A percentile compares a stretch with the other conserved stretches of the same genome.
Conservation (phyloP, 2,113 vertebrate genomes). For the Dasyornis broadbenti region DNA sequence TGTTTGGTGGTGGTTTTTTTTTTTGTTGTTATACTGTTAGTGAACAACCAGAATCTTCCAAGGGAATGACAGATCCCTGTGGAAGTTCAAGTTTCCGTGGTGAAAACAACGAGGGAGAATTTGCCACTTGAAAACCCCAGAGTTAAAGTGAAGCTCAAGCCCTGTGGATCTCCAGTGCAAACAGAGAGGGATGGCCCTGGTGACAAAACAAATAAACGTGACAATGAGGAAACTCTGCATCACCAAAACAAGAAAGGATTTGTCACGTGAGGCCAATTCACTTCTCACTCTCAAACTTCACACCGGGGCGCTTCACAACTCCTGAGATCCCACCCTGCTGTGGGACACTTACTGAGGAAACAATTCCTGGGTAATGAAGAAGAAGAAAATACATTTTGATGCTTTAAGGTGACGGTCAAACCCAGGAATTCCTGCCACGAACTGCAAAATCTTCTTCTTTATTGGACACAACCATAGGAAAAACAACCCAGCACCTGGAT, state of each 20-base stretch:
- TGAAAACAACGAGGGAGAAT: not conserved
- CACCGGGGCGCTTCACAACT: not conserved
- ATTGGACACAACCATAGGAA: not conserved
- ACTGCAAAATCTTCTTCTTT: not conserved
- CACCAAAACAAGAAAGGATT: not conserved
- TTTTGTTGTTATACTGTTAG: not conserved
- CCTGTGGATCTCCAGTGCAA: not conserved
- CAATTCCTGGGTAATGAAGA: not conserved
- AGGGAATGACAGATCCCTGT: not conserved
- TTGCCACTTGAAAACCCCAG: not conserved
- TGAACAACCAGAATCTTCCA: not conserved
- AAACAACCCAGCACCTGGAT: not conserved
- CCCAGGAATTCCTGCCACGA: not conserved
- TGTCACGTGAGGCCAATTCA: fast-evolving
- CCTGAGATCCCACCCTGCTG: not conserved
- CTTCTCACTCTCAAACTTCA: not conserved
- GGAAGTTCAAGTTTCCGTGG: not conserved
- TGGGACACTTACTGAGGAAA: not conserved
- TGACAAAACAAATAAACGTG: not conserved
- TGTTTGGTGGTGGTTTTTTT: not conserved
- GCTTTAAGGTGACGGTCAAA: not conserved
- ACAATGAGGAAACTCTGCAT: not conserved
- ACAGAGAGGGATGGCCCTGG: not conserved
- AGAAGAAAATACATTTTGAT: not conserved
- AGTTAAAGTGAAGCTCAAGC: not conserved